Evolutionary conservation across 2,888 invertebrate genomes (phyloP).

Genomic region (Tinea semifulvella): DNA sequence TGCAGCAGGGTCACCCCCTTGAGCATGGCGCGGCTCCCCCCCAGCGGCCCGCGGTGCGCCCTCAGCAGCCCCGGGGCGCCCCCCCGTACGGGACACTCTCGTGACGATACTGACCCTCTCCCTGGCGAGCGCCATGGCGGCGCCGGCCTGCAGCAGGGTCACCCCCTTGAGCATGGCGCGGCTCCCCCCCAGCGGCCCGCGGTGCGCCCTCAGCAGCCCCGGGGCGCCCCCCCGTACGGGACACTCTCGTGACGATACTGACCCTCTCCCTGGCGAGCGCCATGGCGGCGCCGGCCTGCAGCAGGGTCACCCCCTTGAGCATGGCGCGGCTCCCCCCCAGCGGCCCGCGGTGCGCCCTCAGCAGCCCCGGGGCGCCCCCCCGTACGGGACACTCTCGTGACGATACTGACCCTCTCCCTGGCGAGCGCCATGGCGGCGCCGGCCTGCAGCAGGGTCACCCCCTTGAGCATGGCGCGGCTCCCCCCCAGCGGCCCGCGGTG

Average conservation of each 20-base stretch:
- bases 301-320: constrained; percentile 70
- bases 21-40: constrained; percentile 74
- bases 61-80: no score
- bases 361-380: no score
- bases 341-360: constrained; percentile 81
- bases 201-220: constrained; percentile 78
- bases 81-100: no score
- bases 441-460: constrained; percentile 71
- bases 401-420: constrained; percentile 71
- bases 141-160: constrained; percentile 69
- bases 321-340: constrained; percentile 77
- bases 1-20: constrained; percentile 72
- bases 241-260: no score
- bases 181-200: constrained; percentile 80
- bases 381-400: no score
- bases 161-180: constrained; percentile 72
- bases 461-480: constrained; percentile 72
- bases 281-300: constrained; percentile 66
- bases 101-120: constrained; percentile 72
- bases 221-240: no score
- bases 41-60: constrained; percentile 82
- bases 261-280: constrained; percentile 71
- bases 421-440: constrained; percentile 64
- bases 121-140: constrained; percentile 63
- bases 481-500: constrained; percentile 83